These are phyloP conservation scores for Chironomus striatipennis DNA, from an alignment of 1,140 invertebrate species.

Conservation along the genomic window DNA sequence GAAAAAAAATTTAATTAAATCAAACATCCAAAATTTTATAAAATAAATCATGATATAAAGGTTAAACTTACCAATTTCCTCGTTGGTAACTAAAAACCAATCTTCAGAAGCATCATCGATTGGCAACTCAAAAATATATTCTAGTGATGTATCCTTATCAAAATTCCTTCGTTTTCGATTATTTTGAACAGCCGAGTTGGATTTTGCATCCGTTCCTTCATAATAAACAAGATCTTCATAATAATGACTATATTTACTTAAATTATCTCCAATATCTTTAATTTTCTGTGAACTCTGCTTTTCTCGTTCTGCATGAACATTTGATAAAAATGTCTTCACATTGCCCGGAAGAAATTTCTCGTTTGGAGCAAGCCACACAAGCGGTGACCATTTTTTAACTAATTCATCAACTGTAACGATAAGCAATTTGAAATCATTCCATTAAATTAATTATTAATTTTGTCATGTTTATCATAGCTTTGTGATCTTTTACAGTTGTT, in stretches of 20 bases:
- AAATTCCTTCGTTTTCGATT: constrained; percentile 18
- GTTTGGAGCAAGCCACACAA: constrained; percentile 54
- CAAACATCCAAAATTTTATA: not conserved
- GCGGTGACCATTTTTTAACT: constrained; percentile 50
- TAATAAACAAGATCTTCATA: constrained; percentile 26
- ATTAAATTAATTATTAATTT: not conserved
- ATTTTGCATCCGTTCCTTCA: not conserved
- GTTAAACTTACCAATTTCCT: constrained; percentile 41
- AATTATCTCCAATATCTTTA: constrained; percentile 12
- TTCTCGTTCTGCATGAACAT: constrained; percentile 42
- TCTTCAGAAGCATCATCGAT: constrained; percentile 38
- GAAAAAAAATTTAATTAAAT: constrained; percentile 28
- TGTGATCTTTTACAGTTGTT: not conserved
- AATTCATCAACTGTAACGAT: constrained; percentile 42
- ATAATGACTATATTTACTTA: constrained; percentile 25
- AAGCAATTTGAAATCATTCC: not conserved
- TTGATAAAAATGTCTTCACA: constrained; percentile 50
- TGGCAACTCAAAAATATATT: constrained; percentile 27
- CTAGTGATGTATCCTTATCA: constrained; percentile 18
- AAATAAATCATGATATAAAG: not conserved
- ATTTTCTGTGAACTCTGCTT: not conserved
- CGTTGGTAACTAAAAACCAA: constrained; percentile 46
- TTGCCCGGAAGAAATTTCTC: constrained; percentile 52
- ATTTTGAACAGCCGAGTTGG: not conserved
- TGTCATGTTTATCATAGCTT: too few species aligned